Base-by-base conservation (phyloP, 2,797 vertebrate species). In the Rallus crepitans region DNA sequence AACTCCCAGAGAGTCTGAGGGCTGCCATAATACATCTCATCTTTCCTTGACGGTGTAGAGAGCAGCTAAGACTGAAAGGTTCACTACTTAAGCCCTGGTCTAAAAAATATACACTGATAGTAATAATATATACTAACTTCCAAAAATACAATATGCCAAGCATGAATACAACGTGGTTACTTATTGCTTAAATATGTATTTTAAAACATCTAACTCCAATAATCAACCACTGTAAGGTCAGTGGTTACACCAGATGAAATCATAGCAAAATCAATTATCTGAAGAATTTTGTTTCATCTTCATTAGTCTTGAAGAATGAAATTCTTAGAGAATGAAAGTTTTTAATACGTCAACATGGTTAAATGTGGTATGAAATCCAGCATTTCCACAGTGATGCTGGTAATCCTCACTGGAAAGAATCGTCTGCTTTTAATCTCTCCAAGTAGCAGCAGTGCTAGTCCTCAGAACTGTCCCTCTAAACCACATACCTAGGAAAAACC, bases 11-110 rank as follows among this genome's bases (percentile, higher is more conserved):
- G 5, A 18, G 30, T 12, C 12, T 15, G 27, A 75, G 30, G 17
- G 12, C 42, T 6, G 3, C 60, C 5, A 2, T 4, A 35, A 31
- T 13, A 16, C 2, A 11, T 20, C 9, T 61, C 20, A 15, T 9
- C 17, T 55, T 72, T n/a, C 33, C 8, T 65, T 25, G 31, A 37
- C 17, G 37, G 5, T 14, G 6, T 47, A 68, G 25, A 77, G 11
- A 71, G 6, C 6, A 75, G 30, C 9, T 33, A 55, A 77, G 24
- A 48, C 17, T 30, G n/a, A 33, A 59, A 64, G 20, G 6, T 57
- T 23, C 17, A 68, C 11, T 9, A 9, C 52, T 87, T 60, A 16
- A 56, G 17, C 28, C 39, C 23, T 35, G n/a, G 48, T 31, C 89
- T 85, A 31, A 78, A 82, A 90, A 79, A 27, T n/a, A 61, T 8